Evolutionary conservation across 2,797 vertebrate genomes (phyloP).

Genomic region (Intellagama lesueurii): DNA sequence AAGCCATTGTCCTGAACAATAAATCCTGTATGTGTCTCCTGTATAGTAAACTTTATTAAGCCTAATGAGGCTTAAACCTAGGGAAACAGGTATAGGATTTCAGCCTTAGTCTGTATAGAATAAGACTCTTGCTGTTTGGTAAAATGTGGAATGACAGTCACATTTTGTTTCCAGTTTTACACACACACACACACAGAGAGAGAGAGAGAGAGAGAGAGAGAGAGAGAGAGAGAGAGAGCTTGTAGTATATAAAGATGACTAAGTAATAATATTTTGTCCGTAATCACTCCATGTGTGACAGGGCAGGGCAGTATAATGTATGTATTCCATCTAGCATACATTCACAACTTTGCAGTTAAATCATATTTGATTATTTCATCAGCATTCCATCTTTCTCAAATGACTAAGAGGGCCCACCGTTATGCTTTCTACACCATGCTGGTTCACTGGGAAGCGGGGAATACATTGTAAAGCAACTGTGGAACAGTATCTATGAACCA

Average conservation of each 20-base stretch:
- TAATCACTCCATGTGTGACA: fast-evolving
- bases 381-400: too few species aligned
- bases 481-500: neutral
- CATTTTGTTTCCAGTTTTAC: neutral
- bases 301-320: fast-evolving
- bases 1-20: neutral
- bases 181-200: too few species aligned
- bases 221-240: too few species aligned
- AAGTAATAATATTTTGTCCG: neutral
- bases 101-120: neutral
- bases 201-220: too few species aligned
- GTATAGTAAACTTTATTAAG: neutral
- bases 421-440: neutral
- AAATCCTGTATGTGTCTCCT: neutral
- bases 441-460: neutral
- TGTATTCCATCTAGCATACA: neutral
- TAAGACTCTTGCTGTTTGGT: neutral
- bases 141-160: slow-evolving; percentile 4
- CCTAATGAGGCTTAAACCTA: neutral
- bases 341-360: neutral
- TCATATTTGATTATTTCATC: neutral
- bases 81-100: neutral
- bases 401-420: too few species aligned
- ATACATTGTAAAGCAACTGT: too few species aligned
- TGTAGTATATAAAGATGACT: neutral